Evolutionary conservation across 2,888 invertebrate species (phyloP).

Genomic region (Lochmaea crataegi): DNA sequence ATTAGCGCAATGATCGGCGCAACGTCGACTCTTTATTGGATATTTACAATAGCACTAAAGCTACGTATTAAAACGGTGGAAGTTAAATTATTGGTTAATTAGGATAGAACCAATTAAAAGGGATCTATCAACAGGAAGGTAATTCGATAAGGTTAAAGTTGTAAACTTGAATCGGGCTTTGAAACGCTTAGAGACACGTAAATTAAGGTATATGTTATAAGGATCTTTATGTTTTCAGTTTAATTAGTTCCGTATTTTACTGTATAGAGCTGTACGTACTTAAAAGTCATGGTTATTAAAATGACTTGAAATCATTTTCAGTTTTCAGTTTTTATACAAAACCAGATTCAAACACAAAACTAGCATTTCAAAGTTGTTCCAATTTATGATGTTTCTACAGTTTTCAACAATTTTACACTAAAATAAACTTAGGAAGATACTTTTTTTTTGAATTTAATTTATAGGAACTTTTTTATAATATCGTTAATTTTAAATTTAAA

Average conservation of each 20-base stretch:
- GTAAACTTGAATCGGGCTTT: constrained; percentile 25
- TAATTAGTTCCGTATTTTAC: background rate
- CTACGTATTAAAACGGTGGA: constrained; percentile 36
- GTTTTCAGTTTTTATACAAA: no score
- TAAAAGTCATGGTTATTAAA: no score
- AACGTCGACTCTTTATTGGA: constrained; percentile 39
- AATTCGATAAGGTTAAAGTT: constrained; percentile 30
- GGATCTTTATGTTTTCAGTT: background rate
- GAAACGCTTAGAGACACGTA: constrained; percentile 20
- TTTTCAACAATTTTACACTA: no score
- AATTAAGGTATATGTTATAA: background rate
- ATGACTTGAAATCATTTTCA: no score
- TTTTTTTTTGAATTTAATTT: no score
- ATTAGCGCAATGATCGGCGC: constrained; percentile 39
- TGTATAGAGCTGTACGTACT: background rate
- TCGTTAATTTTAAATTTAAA: no score
- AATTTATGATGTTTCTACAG: no score
- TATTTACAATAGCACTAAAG: constrained; percentile 42
- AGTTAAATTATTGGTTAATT: constrained; percentile 42
- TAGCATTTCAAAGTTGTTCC: no score
- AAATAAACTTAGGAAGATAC: no score
- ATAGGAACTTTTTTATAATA: no score
- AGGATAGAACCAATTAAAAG: constrained; percentile 38
- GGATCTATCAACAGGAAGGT: constrained; percentile 17
- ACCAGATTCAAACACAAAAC: no score